Evolutionary conservation across 2,113 vertebrate genomes (phyloP).

Genomic region (Alosa alosa): DNA sequence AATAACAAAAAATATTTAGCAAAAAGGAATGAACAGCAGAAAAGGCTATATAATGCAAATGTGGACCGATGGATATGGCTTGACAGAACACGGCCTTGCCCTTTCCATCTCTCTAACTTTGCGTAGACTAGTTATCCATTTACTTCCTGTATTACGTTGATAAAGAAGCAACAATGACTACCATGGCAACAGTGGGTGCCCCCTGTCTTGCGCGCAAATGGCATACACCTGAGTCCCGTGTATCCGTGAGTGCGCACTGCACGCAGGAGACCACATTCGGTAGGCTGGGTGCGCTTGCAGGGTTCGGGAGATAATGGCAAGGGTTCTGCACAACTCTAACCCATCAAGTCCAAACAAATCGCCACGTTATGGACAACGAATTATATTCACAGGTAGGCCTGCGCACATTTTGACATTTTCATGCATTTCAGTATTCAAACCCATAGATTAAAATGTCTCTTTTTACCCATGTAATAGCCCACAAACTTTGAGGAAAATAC

Average conservation of each 20-base stretch:
- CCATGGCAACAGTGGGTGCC: constrained; percentile 54
- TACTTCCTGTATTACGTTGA: neutral
- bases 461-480: no score
- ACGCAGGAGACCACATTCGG: neutral
- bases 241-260: neutral
- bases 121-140: neutral
- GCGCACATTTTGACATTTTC: neutral
- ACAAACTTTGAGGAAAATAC: neutral
- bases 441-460: neutral
- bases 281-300: neutral
- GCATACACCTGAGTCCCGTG: neutral
- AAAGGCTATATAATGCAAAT: no score
- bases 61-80: no score
- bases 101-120: no score
- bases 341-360: neutral
- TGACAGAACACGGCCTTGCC: no score
- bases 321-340: constrained; percentile 17
- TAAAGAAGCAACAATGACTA: constrained; percentile 36
- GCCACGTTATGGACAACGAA: constrained; percentile 56
- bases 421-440: neutral
- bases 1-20: no score
- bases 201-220: constrained; percentile 32
- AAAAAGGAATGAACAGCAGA: no score
- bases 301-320: neutral
- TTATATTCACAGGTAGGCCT: constrained; percentile 69